phyloP scores from a whole-genome alignment of 2,113 vertebrate genomes.

The Apteryx mantelli region DNA sequence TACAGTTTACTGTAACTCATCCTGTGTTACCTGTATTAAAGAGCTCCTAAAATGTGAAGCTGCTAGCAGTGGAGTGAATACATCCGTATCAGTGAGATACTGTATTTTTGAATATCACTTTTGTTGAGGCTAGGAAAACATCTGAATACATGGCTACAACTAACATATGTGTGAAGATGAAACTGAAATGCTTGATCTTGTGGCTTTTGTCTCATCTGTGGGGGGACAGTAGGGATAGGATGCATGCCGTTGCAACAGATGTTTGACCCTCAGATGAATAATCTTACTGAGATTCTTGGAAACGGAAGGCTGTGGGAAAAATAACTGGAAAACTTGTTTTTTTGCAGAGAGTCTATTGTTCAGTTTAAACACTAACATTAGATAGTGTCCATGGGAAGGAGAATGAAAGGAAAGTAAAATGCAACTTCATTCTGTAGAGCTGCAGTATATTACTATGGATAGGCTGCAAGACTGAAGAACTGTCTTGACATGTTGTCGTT shows the following conservation, averaged over 20 bases:
- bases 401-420: conserved; percentile 34
- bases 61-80: background rate
- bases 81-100: background rate
- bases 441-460: conserved; percentile 32
- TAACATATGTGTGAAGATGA: background rate
- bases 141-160: background rate
- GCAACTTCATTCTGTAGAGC: background rate
- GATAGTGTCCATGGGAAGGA: conserved; percentile 21
- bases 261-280: background rate
- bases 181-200: background rate
- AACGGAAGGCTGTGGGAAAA: background rate
- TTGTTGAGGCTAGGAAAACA: background rate
- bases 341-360: background rate
- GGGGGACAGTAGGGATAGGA: background rate
- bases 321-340: background rate
- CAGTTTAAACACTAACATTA: conserved; percentile 33
- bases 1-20: background rate
- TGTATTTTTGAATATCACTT: background rate
- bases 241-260: background rate
- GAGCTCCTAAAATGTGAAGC: background rate
- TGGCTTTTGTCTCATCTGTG: background rate
- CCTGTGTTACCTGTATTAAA: background rate
- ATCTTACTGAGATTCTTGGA: background rate
- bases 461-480: conserved; percentile 54
- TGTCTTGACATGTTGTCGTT: conserved; percentile 20